Evolutionary conservation across 2,797 vertebrate species (phyloP), one percentile per base, ranked within the genome.

Genomic region (Carapus acus): DNA sequence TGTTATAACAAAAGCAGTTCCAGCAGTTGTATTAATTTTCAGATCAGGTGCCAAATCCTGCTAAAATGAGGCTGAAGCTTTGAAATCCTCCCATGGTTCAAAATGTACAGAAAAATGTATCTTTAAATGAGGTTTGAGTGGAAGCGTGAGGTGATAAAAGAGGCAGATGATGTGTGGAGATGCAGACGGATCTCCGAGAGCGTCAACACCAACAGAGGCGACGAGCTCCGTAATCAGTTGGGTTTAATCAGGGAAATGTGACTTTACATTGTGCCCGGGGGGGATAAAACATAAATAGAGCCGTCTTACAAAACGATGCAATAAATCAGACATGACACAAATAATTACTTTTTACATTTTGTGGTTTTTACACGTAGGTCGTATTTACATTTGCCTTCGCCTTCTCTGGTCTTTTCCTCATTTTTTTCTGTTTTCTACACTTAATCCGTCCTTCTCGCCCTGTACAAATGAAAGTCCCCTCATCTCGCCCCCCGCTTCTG

Each of bases 261-360:
- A 88, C 87, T 91, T 90, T 89, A 85, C 87, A 84, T 60, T 68
- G 80, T 61, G 54, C 71, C 76, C 38, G n/a, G 31, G 83, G 78
- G 84, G 81, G 80, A 83, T 83, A 82, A 74, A 86, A 83, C 91
- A 96, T 97, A 97, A 98, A 97, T 97, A 96, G 92, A 90, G 89
- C 81, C 79, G 85, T 83, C 83, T 89, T 92, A 94, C 86, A 94
- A 92, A 92, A 91, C 78, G 81, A 50, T 78, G 77, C 78, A 81
- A 81, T 83, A 69, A 89, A 84, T 89, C 87, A 91, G 87, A 88
- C 86, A 73, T 67, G 45, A 80, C 85, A 82, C 71, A 76, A 73
- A 74, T 58, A 67, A 76, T 58, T 70, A 72, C 70, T 82, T 83
- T 93, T 86, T 93, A 93, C 90, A 94, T 57, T 77, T 73, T 69